Percentiles rank a stretch among this genome's conserved stretches.
phyloP scores from a whole-genome alignment of 2,797 vertebrate genomes.

The Sebastes matsubarae region DNA sequence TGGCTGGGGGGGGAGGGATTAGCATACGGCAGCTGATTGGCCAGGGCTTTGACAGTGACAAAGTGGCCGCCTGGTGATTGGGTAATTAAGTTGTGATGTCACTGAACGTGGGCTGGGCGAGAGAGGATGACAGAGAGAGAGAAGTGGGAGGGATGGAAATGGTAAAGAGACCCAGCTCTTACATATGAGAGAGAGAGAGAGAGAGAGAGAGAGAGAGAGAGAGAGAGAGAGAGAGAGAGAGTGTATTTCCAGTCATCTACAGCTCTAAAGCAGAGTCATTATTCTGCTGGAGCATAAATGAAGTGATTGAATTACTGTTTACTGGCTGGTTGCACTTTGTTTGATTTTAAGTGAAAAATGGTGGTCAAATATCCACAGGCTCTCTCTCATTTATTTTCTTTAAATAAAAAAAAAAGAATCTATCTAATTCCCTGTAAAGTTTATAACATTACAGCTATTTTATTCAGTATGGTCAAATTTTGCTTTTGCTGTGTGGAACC shows the following conservation, averaged over 20 bases:
- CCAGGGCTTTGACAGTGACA: conserved; percentile 74
- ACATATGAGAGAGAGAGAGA: not conserved
- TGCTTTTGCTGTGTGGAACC: too few relatives aligned
- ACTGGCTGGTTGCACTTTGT: not conserved
- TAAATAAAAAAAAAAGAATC: too few relatives aligned
- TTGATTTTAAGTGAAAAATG: conserved; percentile 14
- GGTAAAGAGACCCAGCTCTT: not conserved
- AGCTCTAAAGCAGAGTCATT: conserved; percentile 23
- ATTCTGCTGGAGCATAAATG: conserved; percentile 28
- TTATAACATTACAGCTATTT: not conserved
- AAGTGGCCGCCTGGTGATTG: conserved; percentile 68
- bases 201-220: not conserved
- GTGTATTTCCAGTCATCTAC: too few relatives aligned
- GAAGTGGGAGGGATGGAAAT: conserved; percentile 27
- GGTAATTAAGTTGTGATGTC: conserved; percentile 46
- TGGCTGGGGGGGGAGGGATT: conserved; percentile 63
- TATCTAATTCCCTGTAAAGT: not conserved
- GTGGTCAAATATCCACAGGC: not conserved
- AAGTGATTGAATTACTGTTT: conserved; percentile 12
- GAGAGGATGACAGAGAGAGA: conserved; percentile 26
- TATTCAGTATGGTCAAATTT: not conserved
- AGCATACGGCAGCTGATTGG: conserved; percentile 72
- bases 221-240: not conserved
- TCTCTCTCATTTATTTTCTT: too few relatives aligned
- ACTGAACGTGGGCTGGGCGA: conserved; percentile 28